These are phyloP conservation scores for Calephelis nemesis DNA, from an alignment of 1,140 invertebrate genomes.

Conservation along the genomic window DNA sequence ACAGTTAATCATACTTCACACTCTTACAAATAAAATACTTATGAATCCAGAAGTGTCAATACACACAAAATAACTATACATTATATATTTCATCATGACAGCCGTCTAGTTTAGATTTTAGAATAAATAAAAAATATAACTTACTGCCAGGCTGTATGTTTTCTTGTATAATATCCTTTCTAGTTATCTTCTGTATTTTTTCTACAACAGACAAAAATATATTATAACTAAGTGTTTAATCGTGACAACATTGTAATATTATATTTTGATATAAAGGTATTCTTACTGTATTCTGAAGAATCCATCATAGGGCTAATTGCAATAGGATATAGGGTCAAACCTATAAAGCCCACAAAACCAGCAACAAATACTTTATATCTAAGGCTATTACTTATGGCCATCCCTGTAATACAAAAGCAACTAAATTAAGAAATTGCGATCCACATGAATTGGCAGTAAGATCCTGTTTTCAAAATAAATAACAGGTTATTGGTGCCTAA, in stretches of 20 bases:
- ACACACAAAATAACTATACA: too few species aligned
- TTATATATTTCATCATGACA: too few species aligned
- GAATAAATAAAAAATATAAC: slow-evolving; percentile 31
- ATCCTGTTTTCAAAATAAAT: too few species aligned
- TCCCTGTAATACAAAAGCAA: slow-evolving; percentile 10
- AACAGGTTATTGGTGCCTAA: too few species aligned
- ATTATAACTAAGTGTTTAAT: background rate
- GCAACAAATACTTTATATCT: slow-evolving; percentile 76
- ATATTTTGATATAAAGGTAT: background rate
- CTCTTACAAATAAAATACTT: too few species aligned
- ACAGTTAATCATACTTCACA: too few species aligned
- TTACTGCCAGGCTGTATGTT: slow-evolving; percentile 86
- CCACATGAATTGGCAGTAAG: too few species aligned
- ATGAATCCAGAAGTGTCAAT: too few species aligned
- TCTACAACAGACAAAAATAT: slow-evolving; percentile 71
- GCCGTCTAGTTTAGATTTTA: too few species aligned
- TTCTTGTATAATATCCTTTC: slow-evolving; percentile 82
- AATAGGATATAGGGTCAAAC: slow-evolving; percentile 81
- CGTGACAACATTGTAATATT: background rate
- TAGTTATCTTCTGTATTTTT: slow-evolving; percentile 79
- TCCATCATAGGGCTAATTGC: slow-evolving; percentile 82
- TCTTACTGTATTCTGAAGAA: slow-evolving; percentile 80
- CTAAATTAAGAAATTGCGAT: too few species aligned
- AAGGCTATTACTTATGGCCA: slow-evolving; percentile 66
- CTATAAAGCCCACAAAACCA: slow-evolving; percentile 79